Conservation (phyloP, 2,888 invertebrate genomes). For the Mechanitis mazaeus region DNA sequence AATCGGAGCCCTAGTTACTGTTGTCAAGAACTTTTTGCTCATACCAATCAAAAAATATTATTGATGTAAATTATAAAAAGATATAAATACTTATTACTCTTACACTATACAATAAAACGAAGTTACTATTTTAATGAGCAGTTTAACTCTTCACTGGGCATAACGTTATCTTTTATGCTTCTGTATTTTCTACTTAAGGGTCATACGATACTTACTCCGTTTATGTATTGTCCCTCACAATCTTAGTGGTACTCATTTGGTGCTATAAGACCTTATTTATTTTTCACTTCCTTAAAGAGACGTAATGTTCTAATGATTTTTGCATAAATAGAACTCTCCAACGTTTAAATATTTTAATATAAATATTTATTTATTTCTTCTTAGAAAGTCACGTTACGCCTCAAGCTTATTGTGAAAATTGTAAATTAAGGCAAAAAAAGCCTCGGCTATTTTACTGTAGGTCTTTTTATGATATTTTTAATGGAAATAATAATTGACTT, state of each 20-base stretch:
- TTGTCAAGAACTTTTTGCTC: too few species aligned
- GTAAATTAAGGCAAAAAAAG: too few species aligned
- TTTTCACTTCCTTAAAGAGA: constrained; percentile 20
- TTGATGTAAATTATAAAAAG: too few species aligned
- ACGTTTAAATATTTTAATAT: too few species aligned
- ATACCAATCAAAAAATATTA: too few species aligned
- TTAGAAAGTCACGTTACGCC: too few species aligned
- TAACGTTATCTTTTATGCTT: constrained; percentile 25
- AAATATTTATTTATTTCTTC: too few species aligned
- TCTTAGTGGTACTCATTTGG: constrained; percentile 22
- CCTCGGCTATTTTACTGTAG: too few species aligned
- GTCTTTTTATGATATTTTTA: too few species aligned
- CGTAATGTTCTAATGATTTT: neutral
- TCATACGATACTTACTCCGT: constrained; percentile 19
- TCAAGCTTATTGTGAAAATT: too few species aligned
- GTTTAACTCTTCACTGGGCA: constrained; percentile 22
- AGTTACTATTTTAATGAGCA: constrained; percentile 24
- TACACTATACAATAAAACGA: constrained; percentile 14
- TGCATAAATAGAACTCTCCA: neutral
- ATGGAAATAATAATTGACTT: too few species aligned
- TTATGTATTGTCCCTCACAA: constrained; percentile 24
- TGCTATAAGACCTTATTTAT: constrained; percentile 25
- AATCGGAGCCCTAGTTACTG: too few species aligned
- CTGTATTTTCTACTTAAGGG: constrained; percentile 19
- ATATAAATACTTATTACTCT: neutral